phyloP scores from a whole-genome alignment of 2,113 vertebrate species.

The Notiomystis cincta region DNA sequence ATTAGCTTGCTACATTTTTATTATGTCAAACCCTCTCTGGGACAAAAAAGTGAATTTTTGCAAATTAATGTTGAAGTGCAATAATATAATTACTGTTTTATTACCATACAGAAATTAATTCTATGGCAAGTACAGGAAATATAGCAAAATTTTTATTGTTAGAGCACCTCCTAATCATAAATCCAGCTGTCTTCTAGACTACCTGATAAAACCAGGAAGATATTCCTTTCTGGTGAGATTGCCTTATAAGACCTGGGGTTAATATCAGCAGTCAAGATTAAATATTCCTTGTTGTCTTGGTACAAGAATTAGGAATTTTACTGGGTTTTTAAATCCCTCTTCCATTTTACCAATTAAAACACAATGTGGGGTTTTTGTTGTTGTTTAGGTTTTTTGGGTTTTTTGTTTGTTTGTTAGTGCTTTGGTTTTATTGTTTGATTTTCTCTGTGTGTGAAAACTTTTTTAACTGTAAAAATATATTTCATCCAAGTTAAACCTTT shows the following conservation, averaged over 20 bases:
- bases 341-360: neutral
- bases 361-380: fast-evolving
- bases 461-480: neutral
- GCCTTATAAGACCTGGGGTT: neutral
- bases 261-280: neutral
- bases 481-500: neutral
- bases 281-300: neutral
- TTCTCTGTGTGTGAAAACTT: neutral
- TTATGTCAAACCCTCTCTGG: neutral
- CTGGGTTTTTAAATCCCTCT: neutral
- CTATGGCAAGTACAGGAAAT: neutral
- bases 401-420: neutral
- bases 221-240: neutral
- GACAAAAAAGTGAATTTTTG: neutral
- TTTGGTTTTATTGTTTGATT: neutral
- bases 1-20: neutral
- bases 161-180: neutral
- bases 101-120: neutral
- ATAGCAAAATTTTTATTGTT: neutral
- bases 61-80: neutral
- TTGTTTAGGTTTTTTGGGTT: neutral
- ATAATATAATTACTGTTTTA: neutral
- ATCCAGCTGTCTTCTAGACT: neutral
- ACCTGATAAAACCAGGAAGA: neutral
- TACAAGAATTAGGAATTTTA: neutral